These are phyloP conservation scores for Peromyscus polionotus DNA, from an alignment of 2,113 vertebrate genomes.

Conservation along the genomic window DNA sequence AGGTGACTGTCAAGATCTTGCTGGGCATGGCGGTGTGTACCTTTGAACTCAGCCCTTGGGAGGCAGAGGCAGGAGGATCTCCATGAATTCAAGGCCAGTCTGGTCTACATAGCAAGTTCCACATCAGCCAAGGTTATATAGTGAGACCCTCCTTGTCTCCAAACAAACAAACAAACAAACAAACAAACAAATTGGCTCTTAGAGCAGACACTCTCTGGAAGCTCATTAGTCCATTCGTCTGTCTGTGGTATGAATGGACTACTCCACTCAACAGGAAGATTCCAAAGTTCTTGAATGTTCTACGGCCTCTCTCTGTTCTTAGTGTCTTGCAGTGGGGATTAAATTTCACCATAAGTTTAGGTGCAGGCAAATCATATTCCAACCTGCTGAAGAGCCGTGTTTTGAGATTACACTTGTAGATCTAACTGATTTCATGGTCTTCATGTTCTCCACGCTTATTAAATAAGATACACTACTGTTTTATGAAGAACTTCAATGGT, in stretches of 20 bases:
- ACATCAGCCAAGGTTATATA: neutral
- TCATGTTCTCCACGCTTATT: neutral
- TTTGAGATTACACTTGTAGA: neutral
- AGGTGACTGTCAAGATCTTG: neutral
- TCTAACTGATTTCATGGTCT: neutral
- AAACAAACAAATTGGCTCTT: neutral
- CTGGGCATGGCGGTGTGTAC: neutral
- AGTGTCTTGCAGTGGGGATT: neutral
- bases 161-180: neutral
- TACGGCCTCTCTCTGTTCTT: neutral
- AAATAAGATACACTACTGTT: neutral
- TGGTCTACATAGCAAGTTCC: neutral
- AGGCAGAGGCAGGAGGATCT: neutral
- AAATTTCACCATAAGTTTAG: neutral
- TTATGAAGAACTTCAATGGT: neutral
- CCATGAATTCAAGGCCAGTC: neutral
- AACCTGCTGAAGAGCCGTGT: neutral
- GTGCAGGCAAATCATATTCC: neutral
- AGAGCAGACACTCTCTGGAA: too few relatives aligned
- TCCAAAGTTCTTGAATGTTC: neutral
- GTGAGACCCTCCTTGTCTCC: neutral
- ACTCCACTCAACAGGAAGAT: neutral
- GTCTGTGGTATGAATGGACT: neutral
- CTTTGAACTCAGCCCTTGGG: neutral
- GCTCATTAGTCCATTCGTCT: too few relatives aligned